phyloP scores from a whole-genome alignment of 2,113 vertebrate species.

The Urocolius indicus region DNA sequence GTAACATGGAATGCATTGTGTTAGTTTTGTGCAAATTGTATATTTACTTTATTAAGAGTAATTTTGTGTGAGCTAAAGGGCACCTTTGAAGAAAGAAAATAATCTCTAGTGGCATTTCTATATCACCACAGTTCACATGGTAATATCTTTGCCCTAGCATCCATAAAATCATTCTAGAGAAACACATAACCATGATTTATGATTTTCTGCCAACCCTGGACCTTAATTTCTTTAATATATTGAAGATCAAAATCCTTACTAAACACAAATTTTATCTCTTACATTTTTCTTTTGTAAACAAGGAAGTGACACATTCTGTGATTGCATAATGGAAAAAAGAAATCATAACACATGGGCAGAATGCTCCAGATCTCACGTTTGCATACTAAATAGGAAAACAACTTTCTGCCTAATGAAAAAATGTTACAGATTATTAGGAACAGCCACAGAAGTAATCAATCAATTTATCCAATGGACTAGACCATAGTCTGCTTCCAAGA shows the following conservation, averaged over 20 bases:
- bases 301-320: constrained; percentile 47
- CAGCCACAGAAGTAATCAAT: constrained; percentile 65
- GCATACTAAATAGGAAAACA: constrained; percentile 71
- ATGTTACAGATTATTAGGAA: constrained; percentile 69
- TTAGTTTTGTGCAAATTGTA: constrained; percentile 33
- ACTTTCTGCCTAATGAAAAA: constrained; percentile 75
- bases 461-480: constrained; percentile 40
- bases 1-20: not conserved
- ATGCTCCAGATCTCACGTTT: constrained; percentile 28
- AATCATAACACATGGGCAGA: constrained; percentile 50
- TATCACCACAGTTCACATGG: constrained; percentile 35
- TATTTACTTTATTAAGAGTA: constrained; percentile 63
- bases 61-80: constrained; percentile 56
- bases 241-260: constrained; percentile 68
- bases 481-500: constrained; percentile 55
- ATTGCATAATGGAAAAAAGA: constrained; percentile 56
- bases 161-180: constrained; percentile 49
- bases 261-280: constrained; percentile 68
- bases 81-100: constrained; percentile 59
- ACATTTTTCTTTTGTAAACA: constrained; percentile 57
- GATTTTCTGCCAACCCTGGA: constrained; percentile 54
- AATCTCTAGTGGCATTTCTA: constrained; percentile 50
- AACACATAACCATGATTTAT: constrained; percentile 70
- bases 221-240: constrained; percentile 63
- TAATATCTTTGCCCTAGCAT: constrained; percentile 61